Percentiles rank a stretch among this genome's conserved stretches.
These are phyloP conservation scores for Blastomussa wellsi DNA, from an alignment of 92 coral and sea anemone species.

Conservation along the genomic window DNA sequence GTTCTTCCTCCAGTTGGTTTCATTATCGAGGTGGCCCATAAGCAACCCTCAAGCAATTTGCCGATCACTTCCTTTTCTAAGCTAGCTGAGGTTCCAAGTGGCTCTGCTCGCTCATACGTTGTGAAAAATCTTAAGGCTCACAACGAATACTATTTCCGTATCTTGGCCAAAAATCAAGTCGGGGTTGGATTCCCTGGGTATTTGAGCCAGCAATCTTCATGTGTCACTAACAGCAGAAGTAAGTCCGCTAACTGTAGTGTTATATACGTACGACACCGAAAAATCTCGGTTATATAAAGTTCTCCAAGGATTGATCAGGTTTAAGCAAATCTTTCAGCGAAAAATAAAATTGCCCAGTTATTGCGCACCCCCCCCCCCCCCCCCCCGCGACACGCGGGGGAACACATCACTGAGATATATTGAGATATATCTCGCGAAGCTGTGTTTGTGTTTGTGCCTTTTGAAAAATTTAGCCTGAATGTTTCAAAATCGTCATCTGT, in stretches of 20 bases:
- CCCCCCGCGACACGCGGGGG: too few relatives aligned
- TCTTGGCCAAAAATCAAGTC: constrained; percentile 36
- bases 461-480: too few relatives aligned
- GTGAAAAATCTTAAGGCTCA: constrained; percentile 36
- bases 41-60: background rate
- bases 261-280: background rate
- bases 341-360: too few relatives aligned
- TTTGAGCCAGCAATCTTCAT: background rate
- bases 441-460: too few relatives aligned
- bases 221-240: constrained; percentile 44
- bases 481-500: too few relatives aligned
- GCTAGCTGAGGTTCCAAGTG: constrained; percentile 11
- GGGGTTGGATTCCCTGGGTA: constrained; percentile 56
- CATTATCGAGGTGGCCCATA: constrained; percentile 40
- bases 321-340: too few relatives aligned
- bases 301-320: too few relatives aligned
- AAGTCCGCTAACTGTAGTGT: constrained; percentile 29
- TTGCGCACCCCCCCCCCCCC: too few relatives aligned
- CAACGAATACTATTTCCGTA: constrained; percentile 43
- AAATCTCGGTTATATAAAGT: background rate
- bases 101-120: constrained; percentile 11
- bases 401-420: too few relatives aligned
- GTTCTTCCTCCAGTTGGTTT: constrained; percentile 30
- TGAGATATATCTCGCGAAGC: too few relatives aligned
- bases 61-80: background rate